Conservation (phyloP, 2,113 vertebrate species). For the Oncorhynchus mykiss region DNA sequence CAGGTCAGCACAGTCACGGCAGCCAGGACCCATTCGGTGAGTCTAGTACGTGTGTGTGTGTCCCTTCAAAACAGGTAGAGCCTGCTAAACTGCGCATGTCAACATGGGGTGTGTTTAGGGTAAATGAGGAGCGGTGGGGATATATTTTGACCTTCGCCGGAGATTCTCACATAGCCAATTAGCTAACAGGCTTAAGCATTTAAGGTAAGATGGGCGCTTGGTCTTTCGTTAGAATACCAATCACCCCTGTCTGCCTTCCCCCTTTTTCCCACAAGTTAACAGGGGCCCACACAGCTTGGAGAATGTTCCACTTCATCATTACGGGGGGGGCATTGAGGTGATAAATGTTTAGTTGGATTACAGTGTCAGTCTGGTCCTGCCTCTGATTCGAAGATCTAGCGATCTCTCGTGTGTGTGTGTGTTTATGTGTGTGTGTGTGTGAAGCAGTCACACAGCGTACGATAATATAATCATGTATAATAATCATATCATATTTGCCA, state of each 20-base stretch:
- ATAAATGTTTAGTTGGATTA: slow-evolving; percentile 21
- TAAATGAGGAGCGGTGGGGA: neutral
- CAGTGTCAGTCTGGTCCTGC: neutral
- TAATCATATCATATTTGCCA: too few relatives aligned
- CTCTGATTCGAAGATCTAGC: neutral
- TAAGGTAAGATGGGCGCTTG: slow-evolving; percentile 4
- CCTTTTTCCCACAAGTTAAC: neutral
- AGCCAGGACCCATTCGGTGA: neutral
- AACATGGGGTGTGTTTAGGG: too few relatives aligned
- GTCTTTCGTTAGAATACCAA: neutral
- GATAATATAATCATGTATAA: too few relatives aligned
- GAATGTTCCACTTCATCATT: neutral
- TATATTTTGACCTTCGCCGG: neutral
- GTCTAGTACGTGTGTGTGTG: neutral
- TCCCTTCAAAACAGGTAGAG: neutral
- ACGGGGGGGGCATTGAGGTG: slow-evolving; percentile 18
- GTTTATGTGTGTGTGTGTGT: slow-evolving; percentile 13
- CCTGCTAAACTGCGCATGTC: neutral
- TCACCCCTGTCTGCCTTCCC: neutral
- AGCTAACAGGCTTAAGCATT: slow-evolving; percentile 17
- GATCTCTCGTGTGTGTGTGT: neutral
- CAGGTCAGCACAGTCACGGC: too few relatives aligned
- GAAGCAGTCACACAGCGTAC: slow-evolving; percentile 28
- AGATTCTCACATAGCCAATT: slow-evolving; percentile 6
- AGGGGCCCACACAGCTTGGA: neutral